A percentile compares a stretch with the other conserved stretches of the same genome.
Conservation (phyloP, 2,888 invertebrate genomes). For the Coecobrya sp. region DNA sequence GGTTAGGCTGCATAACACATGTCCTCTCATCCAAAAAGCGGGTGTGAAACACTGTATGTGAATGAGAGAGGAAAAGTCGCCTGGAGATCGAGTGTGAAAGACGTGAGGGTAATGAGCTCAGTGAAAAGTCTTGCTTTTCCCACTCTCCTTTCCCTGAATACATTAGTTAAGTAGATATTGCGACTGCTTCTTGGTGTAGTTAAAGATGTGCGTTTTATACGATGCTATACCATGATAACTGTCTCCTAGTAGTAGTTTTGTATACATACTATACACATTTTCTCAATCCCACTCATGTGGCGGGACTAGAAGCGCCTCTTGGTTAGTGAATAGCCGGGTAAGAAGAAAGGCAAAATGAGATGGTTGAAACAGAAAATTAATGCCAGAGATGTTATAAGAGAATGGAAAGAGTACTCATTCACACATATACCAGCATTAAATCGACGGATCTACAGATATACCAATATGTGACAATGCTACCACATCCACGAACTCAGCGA, state of each 20-base stretch:
- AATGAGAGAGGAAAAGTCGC: slow-evolving; percentile 55
- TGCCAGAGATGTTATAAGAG: slow-evolving; percentile 57
- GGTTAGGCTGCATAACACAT: slow-evolving; percentile 29
- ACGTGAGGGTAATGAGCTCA: slow-evolving; percentile 74
- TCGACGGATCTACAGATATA: background rate
- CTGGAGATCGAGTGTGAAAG: slow-evolving; percentile 78
- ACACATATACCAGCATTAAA: background rate
- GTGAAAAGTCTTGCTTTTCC: slow-evolving; percentile 70
- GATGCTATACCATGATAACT: slow-evolving; percentile 2
- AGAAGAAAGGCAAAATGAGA: slow-evolving; percentile 58
- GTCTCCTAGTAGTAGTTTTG: background rate
- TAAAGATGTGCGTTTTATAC: background rate
- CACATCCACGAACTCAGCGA: background rate
- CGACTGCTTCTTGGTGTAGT: background rate
- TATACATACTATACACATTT: slow-evolving; percentile 21
- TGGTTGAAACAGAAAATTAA: slow-evolving; percentile 77
- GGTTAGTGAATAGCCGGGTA: background rate
- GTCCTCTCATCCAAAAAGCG: slow-evolving; percentile 48
- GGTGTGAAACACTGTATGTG: slow-evolving; percentile 27
- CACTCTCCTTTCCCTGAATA: slow-evolving; percentile 36
- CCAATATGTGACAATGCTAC: background rate
- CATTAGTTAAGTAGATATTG: slow-evolving; percentile 50
- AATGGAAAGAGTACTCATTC: background rate
- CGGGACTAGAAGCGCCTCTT: background rate
- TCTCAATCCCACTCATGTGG: slow-evolving; percentile 28